Conservation (phyloP, 2,113 vertebrate genomes). For the Nannospalax galili region DNA sequence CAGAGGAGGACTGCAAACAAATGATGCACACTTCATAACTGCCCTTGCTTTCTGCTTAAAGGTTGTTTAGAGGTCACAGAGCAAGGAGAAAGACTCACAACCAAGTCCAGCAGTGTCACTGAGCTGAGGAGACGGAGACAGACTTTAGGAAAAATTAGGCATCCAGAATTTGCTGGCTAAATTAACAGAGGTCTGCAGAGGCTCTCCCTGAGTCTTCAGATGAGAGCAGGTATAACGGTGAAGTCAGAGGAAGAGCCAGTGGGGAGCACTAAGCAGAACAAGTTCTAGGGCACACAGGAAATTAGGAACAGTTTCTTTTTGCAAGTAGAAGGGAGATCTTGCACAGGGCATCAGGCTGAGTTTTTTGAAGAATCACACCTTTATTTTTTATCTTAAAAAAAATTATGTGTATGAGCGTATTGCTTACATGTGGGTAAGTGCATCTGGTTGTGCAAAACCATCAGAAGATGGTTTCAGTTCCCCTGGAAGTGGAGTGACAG, state of each 20-base stretch:
- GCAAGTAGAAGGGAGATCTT: not conserved
- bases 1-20: not conserved
- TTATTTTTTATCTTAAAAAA: too few species aligned
- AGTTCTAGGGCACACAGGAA: not conserved
- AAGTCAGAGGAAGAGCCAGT: not conserved
- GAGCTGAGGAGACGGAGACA: not conserved
- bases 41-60: not conserved
- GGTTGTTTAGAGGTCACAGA: not conserved
- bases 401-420: too few species aligned
- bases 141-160: not conserved
- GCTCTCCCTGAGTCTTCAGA: not conserved
- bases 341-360: not conserved
- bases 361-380: not conserved
- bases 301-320: not conserved
- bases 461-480: too few species aligned
- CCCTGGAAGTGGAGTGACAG: too few species aligned
- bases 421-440: too few species aligned
- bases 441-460: too few species aligned
- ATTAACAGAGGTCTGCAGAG: not conserved
- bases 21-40: not conserved
- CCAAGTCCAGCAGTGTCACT: not conserved
- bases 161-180: not conserved
- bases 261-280: not conserved
- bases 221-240: not conserved
- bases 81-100: not conserved